phyloP scores from a whole-genome alignment of 2,113 vertebrate species.

The Thamnaconus septentrionalis region DNA sequence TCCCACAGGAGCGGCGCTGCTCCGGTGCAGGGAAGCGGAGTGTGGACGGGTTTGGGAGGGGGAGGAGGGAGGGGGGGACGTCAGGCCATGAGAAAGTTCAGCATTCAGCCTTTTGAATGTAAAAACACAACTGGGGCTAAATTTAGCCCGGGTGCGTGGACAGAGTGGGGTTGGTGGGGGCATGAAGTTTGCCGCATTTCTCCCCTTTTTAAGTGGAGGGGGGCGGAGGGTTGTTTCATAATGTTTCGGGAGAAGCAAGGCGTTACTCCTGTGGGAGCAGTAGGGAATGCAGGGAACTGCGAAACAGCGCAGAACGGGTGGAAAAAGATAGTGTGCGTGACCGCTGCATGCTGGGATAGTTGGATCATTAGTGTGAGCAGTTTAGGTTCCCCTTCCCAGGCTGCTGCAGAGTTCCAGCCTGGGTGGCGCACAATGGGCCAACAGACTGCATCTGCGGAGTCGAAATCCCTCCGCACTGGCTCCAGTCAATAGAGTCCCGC shows the following conservation, averaged over 20 bases:
- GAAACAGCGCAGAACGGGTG: conserved; percentile 48
- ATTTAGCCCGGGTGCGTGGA: conserved; percentile 36
- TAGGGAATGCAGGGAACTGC: conserved; percentile 65
- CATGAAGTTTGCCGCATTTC: conserved; percentile 37
- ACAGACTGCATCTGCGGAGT: conserved; percentile 9
- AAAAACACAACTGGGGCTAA: conserved; percentile 39
- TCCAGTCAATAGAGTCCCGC: conserved; percentile 1
- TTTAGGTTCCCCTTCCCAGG: conserved; percentile 55
- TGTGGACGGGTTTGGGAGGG: conserved; percentile 25
- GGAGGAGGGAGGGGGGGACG: conserved; percentile 7
- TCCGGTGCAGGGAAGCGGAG: conserved; percentile 22
- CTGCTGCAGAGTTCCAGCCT: too few relatives aligned
- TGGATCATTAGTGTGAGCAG: conserved; percentile 56
- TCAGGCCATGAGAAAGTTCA: conserved; percentile 74
- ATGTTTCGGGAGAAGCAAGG: conserved; percentile 27
- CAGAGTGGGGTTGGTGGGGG: conserved; percentile 40
- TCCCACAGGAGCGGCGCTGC: conserved; percentile 49
- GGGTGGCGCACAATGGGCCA: neutral
- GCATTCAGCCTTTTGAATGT: conserved; percentile 32
- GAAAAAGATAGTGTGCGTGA: conserved; percentile 20
- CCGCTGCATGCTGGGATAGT: conserved; percentile 49
- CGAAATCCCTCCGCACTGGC: conserved; percentile 1
- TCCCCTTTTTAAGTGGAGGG: conserved; percentile 18
- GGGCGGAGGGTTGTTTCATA: conserved; percentile 14
- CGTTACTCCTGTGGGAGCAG: conserved; percentile 51